Conservation (phyloP, 2,797 vertebrate genomes). For the Meriones psammophilus region DNA sequence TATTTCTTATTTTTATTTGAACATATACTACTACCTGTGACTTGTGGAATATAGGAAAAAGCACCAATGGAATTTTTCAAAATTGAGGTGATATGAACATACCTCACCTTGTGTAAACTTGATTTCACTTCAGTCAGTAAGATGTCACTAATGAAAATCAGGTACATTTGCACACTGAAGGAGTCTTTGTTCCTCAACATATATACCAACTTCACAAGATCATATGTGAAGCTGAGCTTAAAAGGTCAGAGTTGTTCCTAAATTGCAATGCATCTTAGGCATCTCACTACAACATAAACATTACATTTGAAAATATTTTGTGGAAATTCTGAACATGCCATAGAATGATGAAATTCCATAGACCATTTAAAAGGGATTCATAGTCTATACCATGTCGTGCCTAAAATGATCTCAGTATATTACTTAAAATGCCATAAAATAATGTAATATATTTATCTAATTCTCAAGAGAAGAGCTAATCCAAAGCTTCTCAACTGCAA, state of each 20-base stretch:
- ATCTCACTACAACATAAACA: not conserved
- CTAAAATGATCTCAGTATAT: not conserved
- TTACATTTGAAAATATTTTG: not conserved
- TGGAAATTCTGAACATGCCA: not conserved
- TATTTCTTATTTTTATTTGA: conserved; percentile 34
- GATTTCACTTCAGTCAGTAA: not conserved
- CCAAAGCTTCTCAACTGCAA: not conserved
- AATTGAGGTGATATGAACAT: not conserved
- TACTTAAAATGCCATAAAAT: not conserved
- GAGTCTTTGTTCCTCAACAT: not conserved
- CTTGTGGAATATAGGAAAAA: not conserved
- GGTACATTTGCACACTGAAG: not conserved
- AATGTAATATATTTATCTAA: not conserved
- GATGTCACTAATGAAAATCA: not conserved
- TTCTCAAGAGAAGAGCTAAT: not conserved
- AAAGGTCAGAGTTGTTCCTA: not conserved
- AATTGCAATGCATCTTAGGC: not conserved
- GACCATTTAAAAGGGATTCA: not conserved
- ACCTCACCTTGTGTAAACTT: not conserved
- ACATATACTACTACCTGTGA: not conserved
- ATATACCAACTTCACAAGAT: not conserved
- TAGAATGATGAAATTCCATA: not conserved
- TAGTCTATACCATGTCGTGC: not conserved
- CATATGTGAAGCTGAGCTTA: not conserved
- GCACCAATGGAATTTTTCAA: not conserved